A percentile compares a stretch with the other conserved stretches of the same genome.
phyloP scores from a whole-genome alignment of 2,888 invertebrate species.

The Hedychridium roseum region DNA sequence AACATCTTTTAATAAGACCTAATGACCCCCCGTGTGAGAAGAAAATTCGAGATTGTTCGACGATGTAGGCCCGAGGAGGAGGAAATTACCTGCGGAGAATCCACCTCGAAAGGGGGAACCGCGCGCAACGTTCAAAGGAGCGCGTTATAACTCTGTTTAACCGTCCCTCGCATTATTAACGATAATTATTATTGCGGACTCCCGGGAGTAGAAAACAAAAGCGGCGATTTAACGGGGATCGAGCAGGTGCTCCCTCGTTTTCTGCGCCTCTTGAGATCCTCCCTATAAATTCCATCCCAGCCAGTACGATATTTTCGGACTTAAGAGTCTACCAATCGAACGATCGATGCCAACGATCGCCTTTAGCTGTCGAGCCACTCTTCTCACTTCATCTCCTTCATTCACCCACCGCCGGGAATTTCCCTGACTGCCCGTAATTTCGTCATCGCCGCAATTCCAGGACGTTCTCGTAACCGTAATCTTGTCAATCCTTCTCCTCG shows the following conservation, averaged over 20 bases:
- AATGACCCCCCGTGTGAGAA: too few species aligned
- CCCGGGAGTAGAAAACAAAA: conserved; percentile 17
- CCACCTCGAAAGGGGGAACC: not conserved
- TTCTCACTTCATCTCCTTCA: too few species aligned
- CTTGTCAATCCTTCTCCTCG: conserved; percentile 23
- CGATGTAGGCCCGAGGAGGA: too few species aligned
- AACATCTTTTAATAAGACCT: too few species aligned
- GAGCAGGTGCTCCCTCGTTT: conserved; percentile 10
- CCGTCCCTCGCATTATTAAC: conserved; percentile 15
- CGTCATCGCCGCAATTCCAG: conserved; percentile 28
- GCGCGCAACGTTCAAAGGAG: conserved; percentile 7
- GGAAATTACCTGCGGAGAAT: too few species aligned
- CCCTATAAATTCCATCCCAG: too few species aligned
- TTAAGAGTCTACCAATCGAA: too few species aligned
- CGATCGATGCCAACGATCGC: too few species aligned
- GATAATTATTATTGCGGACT: conserved; percentile 24
- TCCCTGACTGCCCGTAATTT: conserved; percentile 25
- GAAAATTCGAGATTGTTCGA: too few species aligned
- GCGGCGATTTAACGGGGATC: conserved; percentile 8
- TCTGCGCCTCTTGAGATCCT: not conserved
- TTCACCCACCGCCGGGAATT: too few species aligned
- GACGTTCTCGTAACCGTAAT: conserved; percentile 29
- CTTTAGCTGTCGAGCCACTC: too few species aligned
- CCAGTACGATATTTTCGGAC: too few species aligned
- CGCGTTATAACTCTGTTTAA: conserved; percentile 20